phyloP scores from a whole-genome alignment of 2,888 invertebrate species.

The Conus canariensis region DNA sequence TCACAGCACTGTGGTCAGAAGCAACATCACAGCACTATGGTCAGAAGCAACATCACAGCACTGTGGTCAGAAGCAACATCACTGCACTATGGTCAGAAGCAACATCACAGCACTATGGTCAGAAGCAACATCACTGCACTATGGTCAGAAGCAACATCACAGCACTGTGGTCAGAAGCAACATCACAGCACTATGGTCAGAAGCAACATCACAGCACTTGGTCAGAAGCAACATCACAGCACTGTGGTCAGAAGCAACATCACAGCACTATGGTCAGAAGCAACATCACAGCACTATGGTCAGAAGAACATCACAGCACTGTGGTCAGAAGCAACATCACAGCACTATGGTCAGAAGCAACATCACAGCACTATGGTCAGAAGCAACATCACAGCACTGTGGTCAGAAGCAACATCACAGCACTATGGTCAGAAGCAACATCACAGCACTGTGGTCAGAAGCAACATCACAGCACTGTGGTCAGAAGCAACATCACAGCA shows the following conservation, averaged over 20 bases:
- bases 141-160: constrained; percentile 24
- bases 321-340: constrained; percentile 22
- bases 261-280: constrained; percentile 21
- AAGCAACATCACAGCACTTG: constrained; percentile 29
- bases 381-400: constrained; percentile 25
- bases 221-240: constrained; percentile 25
- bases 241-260: constrained; percentile 20
- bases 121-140: constrained; percentile 22
- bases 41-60: constrained; percentile 22
- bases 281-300: constrained; percentile 24
- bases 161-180: constrained; percentile 14
- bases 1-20: constrained; percentile 22
- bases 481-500: constrained; percentile 22
- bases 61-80: constrained; percentile 19
- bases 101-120: constrained; percentile 24
- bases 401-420: constrained; percentile 20
- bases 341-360: constrained; percentile 17
- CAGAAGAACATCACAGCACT: constrained; percentile 26
- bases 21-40: constrained; percentile 26
- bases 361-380: constrained; percentile 20
- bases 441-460: constrained; percentile 22
- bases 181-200: constrained; percentile 20
- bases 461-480: constrained; percentile 24
- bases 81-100: constrained; percentile 22
- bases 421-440: constrained; percentile 22